Conservation (phyloP, 2,888 invertebrate genomes). For the Choreutis nemorana region DNA sequence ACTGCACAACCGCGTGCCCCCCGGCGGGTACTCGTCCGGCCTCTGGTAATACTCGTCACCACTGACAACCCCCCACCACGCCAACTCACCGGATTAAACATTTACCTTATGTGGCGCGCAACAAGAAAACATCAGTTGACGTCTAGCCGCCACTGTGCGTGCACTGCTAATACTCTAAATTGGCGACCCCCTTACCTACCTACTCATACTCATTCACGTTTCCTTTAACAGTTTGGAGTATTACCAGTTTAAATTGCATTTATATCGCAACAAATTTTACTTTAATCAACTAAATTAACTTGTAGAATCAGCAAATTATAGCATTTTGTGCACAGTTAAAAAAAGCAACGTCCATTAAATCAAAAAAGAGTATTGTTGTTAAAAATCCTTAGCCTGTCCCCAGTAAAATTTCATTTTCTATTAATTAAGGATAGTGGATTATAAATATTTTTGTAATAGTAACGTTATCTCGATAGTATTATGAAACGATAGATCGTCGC, state of each 20-base stretch:
- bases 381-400: slow-evolving; percentile 60
- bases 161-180: not conserved
- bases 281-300: slow-evolving; percentile 30
- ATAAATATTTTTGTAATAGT: slow-evolving; percentile 65
- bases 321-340: slow-evolving; percentile 28
- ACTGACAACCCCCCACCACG: slow-evolving; percentile 11
- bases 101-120: not conserved
- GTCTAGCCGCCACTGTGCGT: not conserved
- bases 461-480: slow-evolving; percentile 46
- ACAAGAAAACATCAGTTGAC: not conserved
- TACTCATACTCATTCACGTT: not conserved
- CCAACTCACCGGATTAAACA: slow-evolving; percentile 9
- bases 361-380: slow-evolving; percentile 55
- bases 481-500: slow-evolving; percentile 30
- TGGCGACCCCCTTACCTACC: too few relatives aligned
- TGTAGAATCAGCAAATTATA: slow-evolving; percentile 32
- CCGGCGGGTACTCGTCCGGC: slow-evolving; percentile 73
- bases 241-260: not conserved
- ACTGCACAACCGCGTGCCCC: slow-evolving; percentile 69
- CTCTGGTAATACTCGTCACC: slow-evolving; percentile 65
- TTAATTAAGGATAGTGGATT: slow-evolving; percentile 54
- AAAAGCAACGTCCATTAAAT: slow-evolving; percentile 34
- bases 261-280: slow-evolving; percentile 12
- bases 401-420: slow-evolving; percentile 36
- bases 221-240: not conserved